Conservation (phyloP, 2,888 invertebrate genomes). For the Crossocerus cetratus region DNA sequence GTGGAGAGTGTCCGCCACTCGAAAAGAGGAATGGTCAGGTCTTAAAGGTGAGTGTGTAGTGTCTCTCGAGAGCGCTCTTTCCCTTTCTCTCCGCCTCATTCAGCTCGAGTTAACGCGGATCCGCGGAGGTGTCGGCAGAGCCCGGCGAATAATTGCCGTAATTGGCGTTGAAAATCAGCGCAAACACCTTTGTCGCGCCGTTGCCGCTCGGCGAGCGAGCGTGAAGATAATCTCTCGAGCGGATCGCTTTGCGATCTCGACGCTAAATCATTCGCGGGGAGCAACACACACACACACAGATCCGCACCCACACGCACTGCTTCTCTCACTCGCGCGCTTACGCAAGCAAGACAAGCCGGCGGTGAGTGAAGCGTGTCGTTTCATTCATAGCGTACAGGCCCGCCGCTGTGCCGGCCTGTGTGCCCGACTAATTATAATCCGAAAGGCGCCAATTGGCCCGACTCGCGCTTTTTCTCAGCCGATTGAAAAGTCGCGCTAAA, state of each 20-base stretch:
- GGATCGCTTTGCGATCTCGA: slow-evolving; percentile 45
- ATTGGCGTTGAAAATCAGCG: slow-evolving; percentile 23
- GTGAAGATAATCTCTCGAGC: slow-evolving; percentile 42
- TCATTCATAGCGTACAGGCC: slow-evolving; percentile 46
- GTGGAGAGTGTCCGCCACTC: not conserved
- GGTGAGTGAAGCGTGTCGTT: slow-evolving; percentile 37
- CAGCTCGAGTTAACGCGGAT: slow-evolving; percentile 9
- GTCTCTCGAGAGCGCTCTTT: not conserved
- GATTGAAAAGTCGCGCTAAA: not conserved
- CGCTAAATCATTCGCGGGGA: slow-evolving; percentile 47
- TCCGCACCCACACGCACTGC: too few species aligned
- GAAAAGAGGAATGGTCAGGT: not conserved
- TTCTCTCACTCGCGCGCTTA: slow-evolving; percentile 20
- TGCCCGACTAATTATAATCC: slow-evolving; percentile 56
- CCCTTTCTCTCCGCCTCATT: slow-evolving; percentile 5
- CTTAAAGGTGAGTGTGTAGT: not conserved
- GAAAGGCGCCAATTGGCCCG: slow-evolving; percentile 53
- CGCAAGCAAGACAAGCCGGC: slow-evolving; percentile 24
- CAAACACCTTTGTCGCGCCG: slow-evolving; percentile 22
- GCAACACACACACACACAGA: not conserved
- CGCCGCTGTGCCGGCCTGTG: not conserved
- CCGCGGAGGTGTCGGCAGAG: not conserved
- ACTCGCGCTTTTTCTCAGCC: slow-evolving; percentile 34
- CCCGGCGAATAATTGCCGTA: slow-evolving; percentile 17
- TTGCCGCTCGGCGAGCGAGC: slow-evolving; percentile 21